Evolutionary conservation across 2,888 invertebrate genomes (phyloP), one percentile per base, ranked within the genome.

Genomic region (Scaptomyza tumidula): DNA sequence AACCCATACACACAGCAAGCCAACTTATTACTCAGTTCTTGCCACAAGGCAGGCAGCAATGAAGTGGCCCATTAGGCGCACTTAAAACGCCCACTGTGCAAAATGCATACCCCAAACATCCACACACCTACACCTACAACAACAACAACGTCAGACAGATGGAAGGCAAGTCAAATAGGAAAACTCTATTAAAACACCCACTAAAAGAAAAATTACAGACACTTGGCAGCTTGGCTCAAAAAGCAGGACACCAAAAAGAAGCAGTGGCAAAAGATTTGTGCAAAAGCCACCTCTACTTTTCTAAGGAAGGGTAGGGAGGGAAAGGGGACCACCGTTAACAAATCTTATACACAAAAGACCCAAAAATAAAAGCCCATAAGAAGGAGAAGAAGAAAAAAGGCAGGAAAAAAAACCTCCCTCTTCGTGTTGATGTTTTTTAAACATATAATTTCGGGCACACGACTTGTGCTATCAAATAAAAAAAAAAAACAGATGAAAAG

Each of bases 361-460:
- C 29, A 44, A 69, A 56, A 63, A 64, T 39, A 44, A 33, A 52
- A 4, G 7, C 14, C 14, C 29, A 45, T 39, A 48, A 62, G 9
- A 33, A 31, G 33, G 9, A 19, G 9, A 44, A 41, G 37, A 37
- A 44, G 46, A 60, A 37, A 27, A 39, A 52, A 63, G 13, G 33
- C 55, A 58, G 29, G 24, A 13, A 49, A 31, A 50, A 41, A 50
- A 45, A 61, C 55, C 54, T 54, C 59, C 66, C 69, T 67, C 61
- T 65, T 53, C 64, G 50, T 67, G 72, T 64, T 71, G 71, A 80
- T 74, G 77, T 65, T 80, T 86, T 54, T 9, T 37, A n/a, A 86
- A 83, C 82, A 87, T 85, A 85, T 87, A 69, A 83, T 87, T 87
- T 87, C 67, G 82, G 82, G 85, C 85, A 81, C 70, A 85, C 82